Evolutionary conservation across 64 coral and sea anemone genomes (phyloP).

Genomic region (Dendronephthya gigantea): DNA sequence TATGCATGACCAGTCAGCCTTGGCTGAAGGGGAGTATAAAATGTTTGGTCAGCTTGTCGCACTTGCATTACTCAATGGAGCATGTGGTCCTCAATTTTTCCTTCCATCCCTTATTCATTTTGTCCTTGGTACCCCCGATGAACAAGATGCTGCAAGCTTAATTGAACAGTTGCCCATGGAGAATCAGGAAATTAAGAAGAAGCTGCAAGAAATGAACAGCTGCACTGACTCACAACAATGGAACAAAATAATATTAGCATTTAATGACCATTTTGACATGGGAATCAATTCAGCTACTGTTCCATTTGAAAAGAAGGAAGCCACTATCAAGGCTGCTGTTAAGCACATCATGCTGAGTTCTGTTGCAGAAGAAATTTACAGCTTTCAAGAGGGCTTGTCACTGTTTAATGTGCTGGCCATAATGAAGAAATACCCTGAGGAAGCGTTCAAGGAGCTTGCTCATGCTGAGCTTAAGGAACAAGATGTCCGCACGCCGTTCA

Average conservation of each 20-base stretch:
- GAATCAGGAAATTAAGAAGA: background rate
- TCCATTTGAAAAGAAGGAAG: background rate
- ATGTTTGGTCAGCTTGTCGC: background rate
- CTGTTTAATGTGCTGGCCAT: background rate
- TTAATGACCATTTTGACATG: background rate
- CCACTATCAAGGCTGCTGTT: background rate
- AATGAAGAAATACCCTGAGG: background rate
- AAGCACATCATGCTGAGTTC: conserved; percentile 13
- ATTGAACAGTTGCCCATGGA: background rate
- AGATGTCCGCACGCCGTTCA: background rate
- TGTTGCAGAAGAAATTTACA: background rate
- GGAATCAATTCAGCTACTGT: background rate
- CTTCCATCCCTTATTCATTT: background rate
- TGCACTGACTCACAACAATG: background rate
- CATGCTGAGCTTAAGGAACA: background rate
- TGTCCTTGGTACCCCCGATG: background rate
- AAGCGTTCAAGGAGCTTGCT: background rate
- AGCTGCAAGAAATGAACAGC: background rate
- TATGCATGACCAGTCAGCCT: background rate
- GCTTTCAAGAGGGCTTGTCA: conserved; percentile 2
- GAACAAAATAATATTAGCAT: background rate
- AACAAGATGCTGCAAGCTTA: background rate
- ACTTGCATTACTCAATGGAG: background rate
- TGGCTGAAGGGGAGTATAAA: background rate
- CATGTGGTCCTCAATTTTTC: background rate